phyloP scores from a whole-genome alignment of 2,113 vertebrate genomes.

The Clarias gariepinus region DNA sequence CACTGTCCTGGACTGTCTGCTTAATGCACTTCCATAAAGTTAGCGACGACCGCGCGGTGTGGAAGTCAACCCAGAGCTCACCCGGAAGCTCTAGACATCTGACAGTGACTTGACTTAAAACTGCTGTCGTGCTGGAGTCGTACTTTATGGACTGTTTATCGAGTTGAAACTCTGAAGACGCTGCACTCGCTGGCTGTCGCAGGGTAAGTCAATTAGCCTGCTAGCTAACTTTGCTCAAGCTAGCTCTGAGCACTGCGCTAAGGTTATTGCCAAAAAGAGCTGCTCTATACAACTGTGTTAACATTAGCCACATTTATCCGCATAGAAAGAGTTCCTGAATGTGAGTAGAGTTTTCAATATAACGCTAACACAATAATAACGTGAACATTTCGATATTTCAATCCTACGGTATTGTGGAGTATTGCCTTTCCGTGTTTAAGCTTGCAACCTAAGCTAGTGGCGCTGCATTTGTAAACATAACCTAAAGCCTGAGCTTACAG shows the following conservation, averaged over 20 bases:
- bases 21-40: slow-evolving; percentile 40
- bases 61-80: slow-evolving; percentile 4
- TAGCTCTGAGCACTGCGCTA: background rate
- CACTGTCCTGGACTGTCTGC: slow-evolving; percentile 46
- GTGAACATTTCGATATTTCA: background rate
- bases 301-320: background rate
- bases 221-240: background rate
- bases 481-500: background rate
- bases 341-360: background rate
- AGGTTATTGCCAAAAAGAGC: background rate
- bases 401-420: too few species aligned
- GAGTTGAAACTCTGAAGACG: background rate
- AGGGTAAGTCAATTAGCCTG: slow-evolving; percentile 23
- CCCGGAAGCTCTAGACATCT: background rate
- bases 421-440: background rate
- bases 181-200: background rate
- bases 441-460: background rate
- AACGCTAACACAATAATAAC: too few species aligned
- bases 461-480: too few species aligned
- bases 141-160: background rate
- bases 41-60: slow-evolving; percentile 55
- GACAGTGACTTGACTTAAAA: background rate
- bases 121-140: background rate
- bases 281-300: too few species aligned
- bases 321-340: background rate